Conservation (phyloP, 2,797 vertebrate genomes). For the Melopsittacus undulatus region DNA sequence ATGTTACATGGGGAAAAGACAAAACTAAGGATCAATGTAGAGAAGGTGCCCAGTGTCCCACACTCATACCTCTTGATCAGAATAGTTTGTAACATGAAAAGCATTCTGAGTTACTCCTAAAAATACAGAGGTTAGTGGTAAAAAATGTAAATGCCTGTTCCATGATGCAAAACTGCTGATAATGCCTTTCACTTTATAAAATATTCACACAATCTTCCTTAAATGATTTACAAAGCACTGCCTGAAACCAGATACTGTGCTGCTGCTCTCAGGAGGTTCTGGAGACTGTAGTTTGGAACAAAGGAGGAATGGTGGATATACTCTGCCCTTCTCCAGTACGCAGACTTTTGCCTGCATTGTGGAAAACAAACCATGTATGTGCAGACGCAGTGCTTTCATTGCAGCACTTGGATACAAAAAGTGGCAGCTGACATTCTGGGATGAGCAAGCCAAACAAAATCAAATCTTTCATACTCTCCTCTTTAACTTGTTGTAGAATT, state of each 20-base stretch:
- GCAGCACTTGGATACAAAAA: neutral
- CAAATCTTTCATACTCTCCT: neutral
- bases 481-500: neutral
- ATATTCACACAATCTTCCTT: slow-evolving; percentile 8
- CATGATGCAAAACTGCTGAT: neutral
- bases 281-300: neutral
- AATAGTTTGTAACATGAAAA: neutral
- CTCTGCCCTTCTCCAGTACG: neutral
- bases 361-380: neutral
- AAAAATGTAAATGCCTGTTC: neutral
- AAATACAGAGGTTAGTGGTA: neutral
- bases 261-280: neutral
- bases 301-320: neutral
- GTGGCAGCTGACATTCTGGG: neutral
- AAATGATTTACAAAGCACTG: slow-evolving; percentile 18
- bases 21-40: neutral
- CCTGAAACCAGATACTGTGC: neutral
- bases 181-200: neutral
- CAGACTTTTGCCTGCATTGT: neutral
- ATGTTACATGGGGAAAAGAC: neutral
- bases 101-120: neutral
- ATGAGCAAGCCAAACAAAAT: neutral
- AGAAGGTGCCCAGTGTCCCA: neutral
- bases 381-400: neutral
- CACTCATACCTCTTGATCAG: neutral